phyloP scores from a whole-genome alignment of 2,888 invertebrate genomes.

The Nomada lathburiana region DNA sequence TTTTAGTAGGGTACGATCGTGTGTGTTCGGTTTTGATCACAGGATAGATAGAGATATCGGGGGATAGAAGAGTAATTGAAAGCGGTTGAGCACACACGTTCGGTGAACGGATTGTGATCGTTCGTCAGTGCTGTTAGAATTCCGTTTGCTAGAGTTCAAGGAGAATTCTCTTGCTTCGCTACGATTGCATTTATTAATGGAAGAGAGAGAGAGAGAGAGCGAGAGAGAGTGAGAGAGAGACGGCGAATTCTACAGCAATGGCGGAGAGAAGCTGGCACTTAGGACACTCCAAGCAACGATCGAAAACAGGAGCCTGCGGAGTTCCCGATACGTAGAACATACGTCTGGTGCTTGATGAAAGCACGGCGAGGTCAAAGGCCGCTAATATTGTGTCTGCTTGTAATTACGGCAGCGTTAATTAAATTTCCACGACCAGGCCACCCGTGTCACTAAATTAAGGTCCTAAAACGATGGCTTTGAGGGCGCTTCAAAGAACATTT shows the following conservation, averaged over 20 bases:
- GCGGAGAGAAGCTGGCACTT: conserved; percentile 28
- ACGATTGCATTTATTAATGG: not conserved
- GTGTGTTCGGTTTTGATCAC: not conserved
- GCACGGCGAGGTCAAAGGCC: conserved; percentile 25
- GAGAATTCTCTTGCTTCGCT: too few relatives aligned
- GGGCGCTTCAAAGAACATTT: conserved; percentile 18
- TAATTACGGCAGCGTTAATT: conserved; percentile 54
- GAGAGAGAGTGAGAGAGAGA: too few relatives aligned
- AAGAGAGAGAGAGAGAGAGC: not conserved
- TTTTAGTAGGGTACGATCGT: not conserved
- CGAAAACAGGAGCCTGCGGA: not conserved
- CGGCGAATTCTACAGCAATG: conserved; percentile 34
- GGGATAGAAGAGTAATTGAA: not conserved
- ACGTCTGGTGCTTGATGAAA: conserved; percentile 25
- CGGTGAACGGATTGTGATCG: not conserved
- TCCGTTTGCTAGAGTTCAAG: not conserved
- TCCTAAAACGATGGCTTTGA: conserved; percentile 5
- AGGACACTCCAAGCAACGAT: conserved; percentile 41
- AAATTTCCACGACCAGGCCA: conserved; percentile 31
- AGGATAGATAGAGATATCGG: not conserved
- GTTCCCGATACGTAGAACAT: conserved; percentile 11
- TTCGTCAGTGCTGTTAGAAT: not conserved
- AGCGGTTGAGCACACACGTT: not conserved
- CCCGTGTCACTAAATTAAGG: conserved; percentile 17
- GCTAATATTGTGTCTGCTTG: conserved; percentile 24